These are phyloP conservation scores for Tyrophagus putrescentiae DNA, from an alignment of 1,140 invertebrate genomes.

Conservation along the genomic window DNA sequence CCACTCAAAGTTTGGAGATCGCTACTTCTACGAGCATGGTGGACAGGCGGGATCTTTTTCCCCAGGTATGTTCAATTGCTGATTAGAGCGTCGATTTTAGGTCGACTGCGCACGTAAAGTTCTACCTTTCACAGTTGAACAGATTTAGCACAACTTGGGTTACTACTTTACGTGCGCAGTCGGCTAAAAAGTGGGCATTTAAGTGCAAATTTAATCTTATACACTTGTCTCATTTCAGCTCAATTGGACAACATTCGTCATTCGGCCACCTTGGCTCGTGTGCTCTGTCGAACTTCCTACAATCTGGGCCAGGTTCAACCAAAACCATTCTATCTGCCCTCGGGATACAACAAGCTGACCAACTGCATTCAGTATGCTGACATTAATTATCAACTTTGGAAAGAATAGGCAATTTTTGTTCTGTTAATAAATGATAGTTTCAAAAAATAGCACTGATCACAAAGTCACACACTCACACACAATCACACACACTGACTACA, in stretches of 20 bases:
- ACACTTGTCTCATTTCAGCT: constrained; percentile 6
- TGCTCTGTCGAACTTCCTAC: constrained; percentile 14
- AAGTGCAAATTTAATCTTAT: neutral
- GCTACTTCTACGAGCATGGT: constrained; percentile 38
- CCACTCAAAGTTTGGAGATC: constrained; percentile 71
- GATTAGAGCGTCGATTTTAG: neutral
- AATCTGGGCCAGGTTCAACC: constrained; percentile 6
- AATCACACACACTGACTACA: too few species aligned
- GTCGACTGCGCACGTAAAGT: neutral
- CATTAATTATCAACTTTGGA: constrained; percentile 20
- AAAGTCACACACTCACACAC: too few species aligned
- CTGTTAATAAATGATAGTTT: too few species aligned
- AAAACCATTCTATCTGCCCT: constrained; percentile 17
- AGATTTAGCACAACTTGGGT: neutral
- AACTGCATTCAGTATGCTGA: constrained; percentile 5
- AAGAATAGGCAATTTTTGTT: constrained; percentile 17
- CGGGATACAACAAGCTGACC: constrained; percentile 3
- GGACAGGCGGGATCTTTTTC: constrained; percentile 27
- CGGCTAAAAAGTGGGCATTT: neutral
- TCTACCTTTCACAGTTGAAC: neutral
- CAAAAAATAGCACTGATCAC: too few species aligned
- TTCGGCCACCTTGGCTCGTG: neutral
- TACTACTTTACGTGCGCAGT: neutral
- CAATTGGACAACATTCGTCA: constrained; percentile 17
- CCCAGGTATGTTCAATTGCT: neutral